These are phyloP conservation scores for Jaculus jaculus DNA, from an alignment of 2,113 vertebrate genomes.

Conservation along the genomic window DNA sequence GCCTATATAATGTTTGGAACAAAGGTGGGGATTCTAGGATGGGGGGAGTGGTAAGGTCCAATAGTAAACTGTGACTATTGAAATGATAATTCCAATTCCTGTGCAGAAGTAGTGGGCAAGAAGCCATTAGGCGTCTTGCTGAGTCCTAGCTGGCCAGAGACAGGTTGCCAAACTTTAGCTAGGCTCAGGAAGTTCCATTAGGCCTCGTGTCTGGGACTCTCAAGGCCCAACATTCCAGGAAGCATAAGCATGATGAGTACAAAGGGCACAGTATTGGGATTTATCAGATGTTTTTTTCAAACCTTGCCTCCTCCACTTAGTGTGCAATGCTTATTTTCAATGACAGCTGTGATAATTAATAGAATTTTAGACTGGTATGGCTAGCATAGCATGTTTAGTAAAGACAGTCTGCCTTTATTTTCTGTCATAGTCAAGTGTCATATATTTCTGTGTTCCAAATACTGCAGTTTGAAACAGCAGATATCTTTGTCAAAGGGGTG, in stretches of 20 bases:
- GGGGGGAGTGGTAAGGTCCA: too few relatives aligned
- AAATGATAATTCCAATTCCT: too few relatives aligned
- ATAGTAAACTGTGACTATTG: too few relatives aligned
- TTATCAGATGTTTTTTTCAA: background rate
- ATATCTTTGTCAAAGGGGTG: background rate
- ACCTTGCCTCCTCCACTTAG: background rate
- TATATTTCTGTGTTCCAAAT: background rate
- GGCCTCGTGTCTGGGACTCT: too few relatives aligned
- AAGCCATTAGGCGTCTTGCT: too few relatives aligned
- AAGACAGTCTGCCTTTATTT: background rate
- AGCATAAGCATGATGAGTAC: background rate
- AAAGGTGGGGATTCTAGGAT: too few relatives aligned
- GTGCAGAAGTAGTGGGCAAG: too few relatives aligned
- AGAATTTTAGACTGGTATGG: background rate
- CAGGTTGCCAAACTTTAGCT: too few relatives aligned
- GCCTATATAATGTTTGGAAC: too few relatives aligned
- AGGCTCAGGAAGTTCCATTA: too few relatives aligned
- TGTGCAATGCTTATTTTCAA: background rate
- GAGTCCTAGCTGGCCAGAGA: too few relatives aligned
- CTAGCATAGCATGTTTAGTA: background rate
- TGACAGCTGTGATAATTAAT: background rate
- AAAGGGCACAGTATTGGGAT: background rate
- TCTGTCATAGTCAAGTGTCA: background rate
- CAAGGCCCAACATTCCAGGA: too few relatives aligned
- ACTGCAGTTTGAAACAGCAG: background rate